Evolutionary conservation across 2,888 invertebrate genomes (phyloP).

Genomic region (Drosophila mayaguana): DNA sequence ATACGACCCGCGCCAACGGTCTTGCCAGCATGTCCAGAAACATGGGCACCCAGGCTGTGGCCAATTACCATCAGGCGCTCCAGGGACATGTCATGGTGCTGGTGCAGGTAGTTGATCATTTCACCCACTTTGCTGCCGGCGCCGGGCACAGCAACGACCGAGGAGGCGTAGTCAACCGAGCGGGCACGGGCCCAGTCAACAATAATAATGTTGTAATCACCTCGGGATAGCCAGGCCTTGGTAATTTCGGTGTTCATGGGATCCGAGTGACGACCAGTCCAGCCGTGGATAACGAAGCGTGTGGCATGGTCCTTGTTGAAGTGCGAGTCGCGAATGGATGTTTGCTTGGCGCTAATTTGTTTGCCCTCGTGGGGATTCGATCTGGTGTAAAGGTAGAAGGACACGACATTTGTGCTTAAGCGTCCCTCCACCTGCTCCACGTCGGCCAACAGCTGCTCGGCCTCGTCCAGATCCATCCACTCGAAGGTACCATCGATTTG

Average conservation of each 20-base stretch:
- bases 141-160: conserved; percentile 84
- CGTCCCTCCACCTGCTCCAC: conserved; percentile 34
- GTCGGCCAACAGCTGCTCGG: conserved; percentile 36
- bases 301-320: conserved; percentile 63
- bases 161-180: conserved; percentile 87
- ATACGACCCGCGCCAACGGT: conserved; percentile 86
- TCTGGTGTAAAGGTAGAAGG: conserved; percentile 75
- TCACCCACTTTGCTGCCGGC: conserved; percentile 76
- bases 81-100: conserved; percentile 85
- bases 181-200: conserved; percentile 87
- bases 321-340: conserved; percentile 51
- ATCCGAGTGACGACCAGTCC: conserved; percentile 86
- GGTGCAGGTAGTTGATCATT: conserved; percentile 84
- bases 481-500: conserved; percentile 54
- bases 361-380: conserved; percentile 59
- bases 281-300: conserved; percentile 86
- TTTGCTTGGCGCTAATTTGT: conserved; percentile 44
- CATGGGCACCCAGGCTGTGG: conserved; percentile 88
- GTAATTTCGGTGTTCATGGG: conserved; percentile 72
- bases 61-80: conserved; percentile 86
- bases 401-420: conserved; percentile 45
- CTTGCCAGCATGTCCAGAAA: conserved; percentile 87
- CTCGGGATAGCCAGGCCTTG: conserved; percentile 86
- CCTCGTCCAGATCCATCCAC: conserved; percentile 62
- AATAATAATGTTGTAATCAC: conserved; percentile 87